These are phyloP conservation scores for Pherbina coryleti DNA, from an alignment of 2,888 invertebrate genomes.

Conservation along the genomic window DNA sequence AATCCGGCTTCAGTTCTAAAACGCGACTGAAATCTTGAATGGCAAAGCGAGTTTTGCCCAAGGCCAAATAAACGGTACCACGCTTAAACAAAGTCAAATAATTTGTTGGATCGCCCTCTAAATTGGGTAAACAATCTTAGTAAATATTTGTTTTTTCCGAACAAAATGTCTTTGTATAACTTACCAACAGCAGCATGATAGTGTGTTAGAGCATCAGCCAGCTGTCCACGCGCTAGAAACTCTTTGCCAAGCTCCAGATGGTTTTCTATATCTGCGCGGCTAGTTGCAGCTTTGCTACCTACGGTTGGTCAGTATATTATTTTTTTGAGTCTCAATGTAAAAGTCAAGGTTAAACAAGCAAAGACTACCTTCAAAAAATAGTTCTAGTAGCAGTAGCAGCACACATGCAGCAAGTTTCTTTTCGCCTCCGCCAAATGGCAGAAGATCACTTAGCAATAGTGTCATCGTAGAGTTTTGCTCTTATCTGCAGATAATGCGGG, in stretches of 20 bases:
- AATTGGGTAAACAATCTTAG: slow-evolving; percentile 1
- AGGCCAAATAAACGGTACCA: slow-evolving; percentile 94
- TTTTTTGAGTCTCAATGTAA: neutral
- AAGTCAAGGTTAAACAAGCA: slow-evolving; percentile 30
- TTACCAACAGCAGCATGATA: slow-evolving; percentile 97
- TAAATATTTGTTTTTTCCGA: neutral
- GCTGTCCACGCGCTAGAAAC: slow-evolving; percentile 91
- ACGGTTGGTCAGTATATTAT: slow-evolving; percentile 21
- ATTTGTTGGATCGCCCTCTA: slow-evolving; percentile 95
- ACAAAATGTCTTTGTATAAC: slow-evolving; percentile 57
- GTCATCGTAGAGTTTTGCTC: slow-evolving; percentile 51
- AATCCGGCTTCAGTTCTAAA: slow-evolving; percentile 93
- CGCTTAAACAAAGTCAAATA: slow-evolving; percentile 96
- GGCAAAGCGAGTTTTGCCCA: slow-evolving; percentile 96
- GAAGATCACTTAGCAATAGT: slow-evolving; percentile 58
- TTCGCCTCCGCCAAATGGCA: slow-evolving; percentile 67
- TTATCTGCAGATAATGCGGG: neutral
- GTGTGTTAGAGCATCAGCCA: slow-evolving; percentile 95
- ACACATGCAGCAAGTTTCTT: slow-evolving; percentile 78
- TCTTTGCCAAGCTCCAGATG: slow-evolving; percentile 95
- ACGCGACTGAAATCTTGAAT: slow-evolving; percentile 94
- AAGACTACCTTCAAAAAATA: slow-evolving; percentile 77
- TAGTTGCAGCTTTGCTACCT: slow-evolving; percentile 76
- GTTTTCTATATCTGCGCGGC: slow-evolving; percentile 86
- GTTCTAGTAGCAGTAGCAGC: slow-evolving; percentile 76